Percentiles rank a stretch among this genome's conserved stretches.
These are phyloP conservation scores for Pedionomus torquatus DNA, from an alignment of 2,113 vertebrate genomes.

Conservation along the genomic window DNA sequence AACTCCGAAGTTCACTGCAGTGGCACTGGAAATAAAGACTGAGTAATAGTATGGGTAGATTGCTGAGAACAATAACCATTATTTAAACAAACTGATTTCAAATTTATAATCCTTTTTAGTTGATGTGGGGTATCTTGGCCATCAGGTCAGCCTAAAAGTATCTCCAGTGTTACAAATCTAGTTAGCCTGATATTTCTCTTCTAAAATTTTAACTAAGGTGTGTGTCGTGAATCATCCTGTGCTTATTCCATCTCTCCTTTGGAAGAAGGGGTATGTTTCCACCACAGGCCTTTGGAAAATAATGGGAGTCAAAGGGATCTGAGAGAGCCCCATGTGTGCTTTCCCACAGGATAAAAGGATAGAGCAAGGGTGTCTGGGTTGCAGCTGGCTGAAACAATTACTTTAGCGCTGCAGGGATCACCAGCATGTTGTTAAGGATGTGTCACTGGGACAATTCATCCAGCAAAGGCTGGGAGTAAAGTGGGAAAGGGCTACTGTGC, in stretches of 20 bases:
- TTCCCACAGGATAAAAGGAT: slow-evolving; percentile 26
- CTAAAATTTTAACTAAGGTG: not conserved
- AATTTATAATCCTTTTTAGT: not conserved
- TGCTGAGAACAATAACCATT: not conserved
- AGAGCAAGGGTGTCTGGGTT: not conserved
- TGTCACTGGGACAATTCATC: accelerated
- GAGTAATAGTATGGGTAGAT: not conserved
- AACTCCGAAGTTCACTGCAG: not conserved
- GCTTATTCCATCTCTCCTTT: not conserved
- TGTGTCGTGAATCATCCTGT: not conserved
- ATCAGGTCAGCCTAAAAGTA: not conserved
- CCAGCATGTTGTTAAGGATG: not conserved
- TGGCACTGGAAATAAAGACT: not conserved
- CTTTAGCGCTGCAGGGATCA: not conserved
- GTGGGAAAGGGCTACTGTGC: not conserved
- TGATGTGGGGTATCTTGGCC: not conserved
- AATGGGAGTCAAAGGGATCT: not conserved
- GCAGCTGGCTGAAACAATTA: not conserved
- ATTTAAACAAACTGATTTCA: not conserved
- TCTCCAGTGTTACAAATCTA: not conserved
- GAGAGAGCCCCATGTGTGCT: not conserved
- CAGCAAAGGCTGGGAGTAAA: not conserved
- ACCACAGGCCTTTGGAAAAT: not conserved
- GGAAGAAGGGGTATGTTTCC: not conserved
- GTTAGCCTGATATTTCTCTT: not conserved